These are phyloP conservation scores for Felis chaus DNA, from an alignment of 2,113 vertebrate genomes.

Conservation along the genomic window DNA sequence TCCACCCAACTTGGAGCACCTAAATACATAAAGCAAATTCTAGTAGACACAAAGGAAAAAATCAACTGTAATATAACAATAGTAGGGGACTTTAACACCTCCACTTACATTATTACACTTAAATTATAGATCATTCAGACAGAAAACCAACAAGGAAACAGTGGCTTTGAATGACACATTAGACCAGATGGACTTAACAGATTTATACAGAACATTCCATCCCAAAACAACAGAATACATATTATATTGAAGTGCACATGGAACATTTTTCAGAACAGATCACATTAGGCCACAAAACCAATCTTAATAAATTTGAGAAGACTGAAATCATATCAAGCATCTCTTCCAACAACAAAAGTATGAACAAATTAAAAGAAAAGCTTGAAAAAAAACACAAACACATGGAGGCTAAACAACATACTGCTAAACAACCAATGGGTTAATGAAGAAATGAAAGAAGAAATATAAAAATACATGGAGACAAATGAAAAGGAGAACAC, in stretches of 20 bases:
- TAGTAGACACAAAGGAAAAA: background rate
- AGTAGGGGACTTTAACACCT: background rate
- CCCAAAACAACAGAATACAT: background rate
- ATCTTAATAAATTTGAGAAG: background rate
- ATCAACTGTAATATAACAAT: background rate
- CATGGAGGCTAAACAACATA: background rate
- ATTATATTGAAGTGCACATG: background rate
- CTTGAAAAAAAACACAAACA: background rate
- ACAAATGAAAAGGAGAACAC: background rate
- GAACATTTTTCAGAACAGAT: background rate
- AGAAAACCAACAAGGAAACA: background rate
- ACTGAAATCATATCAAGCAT: background rate
- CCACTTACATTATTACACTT: background rate
- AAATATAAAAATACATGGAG: background rate
- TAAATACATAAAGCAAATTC: background rate
- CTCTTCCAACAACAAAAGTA: background rate
- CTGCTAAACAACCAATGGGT: background rate
- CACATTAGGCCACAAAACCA: background rate
- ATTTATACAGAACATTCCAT: background rate
- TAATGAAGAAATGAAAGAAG: background rate
- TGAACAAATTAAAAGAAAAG: background rate
- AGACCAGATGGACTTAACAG: background rate
- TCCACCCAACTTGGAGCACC: background rate
- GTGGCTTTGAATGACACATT: background rate
- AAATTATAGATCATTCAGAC: background rate